Base-by-base conservation (phyloP, 2,888 invertebrate species). In the Rhynchonema sp. region DNA sequence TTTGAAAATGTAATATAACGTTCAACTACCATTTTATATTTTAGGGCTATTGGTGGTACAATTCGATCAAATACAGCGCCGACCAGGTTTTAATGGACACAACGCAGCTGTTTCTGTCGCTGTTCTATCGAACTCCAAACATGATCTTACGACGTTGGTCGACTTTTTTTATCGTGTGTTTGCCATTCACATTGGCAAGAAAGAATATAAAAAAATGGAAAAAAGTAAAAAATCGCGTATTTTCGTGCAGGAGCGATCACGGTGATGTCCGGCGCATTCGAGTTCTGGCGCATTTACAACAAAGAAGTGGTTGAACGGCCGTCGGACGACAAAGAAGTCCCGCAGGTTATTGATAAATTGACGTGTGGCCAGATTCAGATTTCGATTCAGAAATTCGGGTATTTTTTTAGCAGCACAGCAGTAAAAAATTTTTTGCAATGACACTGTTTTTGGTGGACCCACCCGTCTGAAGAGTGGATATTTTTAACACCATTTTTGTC, bases 1-100 rank as follows among this genome's bases (percentile, higher is more conserved):
- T 49, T 59, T 38, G 52, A 29, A 46, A 6, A 23, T 60, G 46
- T 17, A 23, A 54, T 26, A 25, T n/a, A 58, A 23, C 17, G 20
- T 17, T 26, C 53, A 6, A n/a, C n/a, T n/a, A n/a, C n/a, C n/a
- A n/a, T 30, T 26, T 30, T 25, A 29, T 25, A 59, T 64, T 68
- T 9, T 67, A 79, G 76, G 96, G 96, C 56, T 87, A 86, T 67
- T 98, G 98, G 98, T 98, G 98, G 98, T 94, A 96, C 75, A 83
- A 87, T 62, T 92, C 92, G 62, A 96, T 96, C 67, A 84, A 88
- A 68, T 99, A 87, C 77, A 91, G 91, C 60, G 91, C 91, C 62
- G 96, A 98, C 63, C 75, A 83, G 78, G 91, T 94, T 1, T 78
- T 99, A 22, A 76, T 98, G 62, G 89, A 92, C 71, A 99, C 98